Conservation (phyloP, 1,140 invertebrate genomes). For the Nephila pilipes region DNA sequence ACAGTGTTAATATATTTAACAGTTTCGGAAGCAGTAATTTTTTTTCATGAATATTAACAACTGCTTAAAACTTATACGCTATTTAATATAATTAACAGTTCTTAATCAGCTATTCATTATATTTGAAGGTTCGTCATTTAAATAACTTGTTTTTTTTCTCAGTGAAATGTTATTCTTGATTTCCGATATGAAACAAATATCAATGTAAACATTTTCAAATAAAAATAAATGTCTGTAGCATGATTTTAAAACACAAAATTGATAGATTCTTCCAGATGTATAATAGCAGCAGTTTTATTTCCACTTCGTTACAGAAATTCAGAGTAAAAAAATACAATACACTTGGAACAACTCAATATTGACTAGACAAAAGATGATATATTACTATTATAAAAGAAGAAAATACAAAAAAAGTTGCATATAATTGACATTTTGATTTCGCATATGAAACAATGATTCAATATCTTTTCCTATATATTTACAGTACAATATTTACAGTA, state of each 20-base stretch:
- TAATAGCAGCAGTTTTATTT: conserved; percentile 68
- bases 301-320: conserved; percentile 38
- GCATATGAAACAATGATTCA: not conserved
- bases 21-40: too few relatives aligned
- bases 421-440: conserved; percentile 67
- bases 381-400: conserved; percentile 61
- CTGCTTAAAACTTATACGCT: too few relatives aligned
- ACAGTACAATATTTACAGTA: conserved; percentile 57
- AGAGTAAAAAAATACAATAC: conserved; percentile 47
- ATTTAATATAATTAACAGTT: too few relatives aligned
- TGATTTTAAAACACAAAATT: not conserved
- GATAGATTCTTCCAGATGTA: not conserved
- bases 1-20: too few relatives aligned
- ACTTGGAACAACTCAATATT: conserved; percentile 60
- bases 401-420: conserved; percentile 28
- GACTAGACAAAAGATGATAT: conserved; percentile 73
- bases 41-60: too few relatives aligned
- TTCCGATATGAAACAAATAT: too few relatives aligned
- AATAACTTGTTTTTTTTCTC: too few relatives aligned
- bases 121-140: too few relatives aligned
- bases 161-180: too few relatives aligned
- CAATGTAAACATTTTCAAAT: too few relatives aligned
- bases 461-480: conserved; percentile 41
- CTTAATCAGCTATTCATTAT: too few relatives aligned
- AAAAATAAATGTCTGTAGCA: too few relatives aligned